phyloP scores from a whole-genome alignment of 1,140 invertebrate species.

The Euwallacea similis region DNA sequence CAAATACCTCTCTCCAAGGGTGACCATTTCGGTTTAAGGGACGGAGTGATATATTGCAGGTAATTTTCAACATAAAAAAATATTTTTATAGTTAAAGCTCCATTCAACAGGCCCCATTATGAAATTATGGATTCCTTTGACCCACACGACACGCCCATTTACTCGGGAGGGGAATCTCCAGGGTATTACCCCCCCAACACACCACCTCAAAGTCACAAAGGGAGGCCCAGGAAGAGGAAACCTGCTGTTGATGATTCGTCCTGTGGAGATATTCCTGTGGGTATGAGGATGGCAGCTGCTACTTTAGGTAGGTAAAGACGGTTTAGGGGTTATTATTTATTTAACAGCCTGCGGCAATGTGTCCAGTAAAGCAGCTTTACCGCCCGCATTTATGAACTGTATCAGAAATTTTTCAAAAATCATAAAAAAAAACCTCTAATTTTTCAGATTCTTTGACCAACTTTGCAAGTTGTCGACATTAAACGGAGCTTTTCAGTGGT shows the following conservation, averaged over 20 bases:
- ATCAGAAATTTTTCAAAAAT: no score
- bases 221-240: conserved; percentile 81
- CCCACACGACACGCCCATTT: conserved; percentile 50
- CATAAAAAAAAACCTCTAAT: no score
- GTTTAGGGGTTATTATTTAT: background rate
- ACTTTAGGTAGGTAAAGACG: conserved; percentile 63
- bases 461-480: no score
- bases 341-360: no score
- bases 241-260: conserved; percentile 49
- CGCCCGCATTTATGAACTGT: no score
- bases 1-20: conserved; percentile 75
- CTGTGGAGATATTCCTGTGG: conserved; percentile 64
- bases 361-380: no score
- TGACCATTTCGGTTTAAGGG: conserved; percentile 87
- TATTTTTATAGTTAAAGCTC: background rate
- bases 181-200: conserved; percentile 63
- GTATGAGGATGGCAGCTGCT: conserved; percentile 70
- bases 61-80: conserved; percentile 47
- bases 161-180: conserved; percentile 61
- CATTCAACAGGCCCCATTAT: conserved; percentile 63
- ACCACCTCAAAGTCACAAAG: conserved; percentile 69
- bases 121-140: conserved; percentile 61
- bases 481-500: no score
- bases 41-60: conserved; percentile 75
- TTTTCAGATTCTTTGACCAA: no score